Evolutionary conservation across 2,888 invertebrate genomes (phyloP).

Genomic region (Drosophila leonis): DNA sequence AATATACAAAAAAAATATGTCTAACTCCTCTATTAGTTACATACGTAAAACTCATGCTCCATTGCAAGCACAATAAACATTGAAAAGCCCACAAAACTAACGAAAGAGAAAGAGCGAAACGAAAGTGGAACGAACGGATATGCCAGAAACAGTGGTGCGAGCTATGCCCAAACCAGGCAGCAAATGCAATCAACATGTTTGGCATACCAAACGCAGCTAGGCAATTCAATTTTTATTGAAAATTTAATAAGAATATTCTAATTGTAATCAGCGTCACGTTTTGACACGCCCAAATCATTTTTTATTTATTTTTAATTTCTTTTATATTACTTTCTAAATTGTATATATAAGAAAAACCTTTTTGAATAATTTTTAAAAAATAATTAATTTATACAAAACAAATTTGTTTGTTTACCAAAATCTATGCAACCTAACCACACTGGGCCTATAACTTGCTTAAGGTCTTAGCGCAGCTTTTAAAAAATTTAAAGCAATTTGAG

Average conservation of each 20-base stretch:
- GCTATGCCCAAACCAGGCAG: conserved; percentile 29
- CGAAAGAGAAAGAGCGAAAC: conserved; percentile 43
- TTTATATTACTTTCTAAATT: conserved; percentile 14
- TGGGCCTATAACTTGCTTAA: neutral
- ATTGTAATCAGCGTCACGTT: conserved; percentile 25
- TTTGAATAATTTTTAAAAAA: neutral
- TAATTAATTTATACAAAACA: neutral
- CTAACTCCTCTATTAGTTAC: conserved; percentile 58
- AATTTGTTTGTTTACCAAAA: neutral
- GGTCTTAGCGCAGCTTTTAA: neutral
- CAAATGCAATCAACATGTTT: conserved; percentile 10
- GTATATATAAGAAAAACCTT: neutral
- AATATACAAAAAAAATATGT: conserved; percentile 25
- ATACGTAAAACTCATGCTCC: conserved; percentile 30
- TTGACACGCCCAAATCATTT: neutral
- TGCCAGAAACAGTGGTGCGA: conserved; percentile 62
- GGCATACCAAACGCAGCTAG: conserved; percentile 25
- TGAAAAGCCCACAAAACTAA: conserved; percentile 24
- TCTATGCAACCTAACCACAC: neutral
- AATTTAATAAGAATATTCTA: conserved; percentile 34
- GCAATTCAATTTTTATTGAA: neutral
- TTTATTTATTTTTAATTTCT: neutral
- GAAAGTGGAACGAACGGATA: conserved; percentile 79
- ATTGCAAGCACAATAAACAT: conserved; percentile 32
- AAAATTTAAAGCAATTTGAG: neutral